Evolutionary conservation across 2,797 vertebrate genomes (phyloP).

Genomic region (Pangasius larnaudii): DNA sequence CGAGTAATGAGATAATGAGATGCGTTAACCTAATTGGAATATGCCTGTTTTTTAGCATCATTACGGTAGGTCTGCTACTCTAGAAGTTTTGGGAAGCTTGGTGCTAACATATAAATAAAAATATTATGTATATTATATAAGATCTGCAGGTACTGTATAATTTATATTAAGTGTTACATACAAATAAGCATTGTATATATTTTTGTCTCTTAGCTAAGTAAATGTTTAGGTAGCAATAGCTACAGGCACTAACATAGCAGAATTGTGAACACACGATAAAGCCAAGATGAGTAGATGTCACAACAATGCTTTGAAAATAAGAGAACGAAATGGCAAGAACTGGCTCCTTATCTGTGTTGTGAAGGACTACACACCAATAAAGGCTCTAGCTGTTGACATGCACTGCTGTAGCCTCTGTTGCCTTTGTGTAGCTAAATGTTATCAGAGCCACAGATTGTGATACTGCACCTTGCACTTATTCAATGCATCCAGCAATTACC

Average conservation of each 20-base stretch:
- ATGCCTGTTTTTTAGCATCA: neutral
- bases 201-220: neutral
- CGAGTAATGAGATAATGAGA: neutral
- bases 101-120: no score
- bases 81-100: neutral
- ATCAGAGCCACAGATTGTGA: constrained; percentile 46
- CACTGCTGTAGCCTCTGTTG: constrained; percentile 29
- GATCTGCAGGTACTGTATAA: neutral
- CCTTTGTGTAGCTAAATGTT: constrained; percentile 58
- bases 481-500: constrained; percentile 39
- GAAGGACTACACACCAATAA: constrained; percentile 46
- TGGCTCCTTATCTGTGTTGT: constrained; percentile 41
- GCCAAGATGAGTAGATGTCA: constrained; percentile 22
- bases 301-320: constrained; percentile 23
- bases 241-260: neutral
- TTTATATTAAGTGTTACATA: neutral
- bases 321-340: constrained; percentile 33
- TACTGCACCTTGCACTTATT: constrained; percentile 40
- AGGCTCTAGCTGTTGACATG: neutral
- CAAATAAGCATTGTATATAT: neutral
- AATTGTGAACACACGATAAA: constrained; percentile 15
- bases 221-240: constrained; percentile 19
- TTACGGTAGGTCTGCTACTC: neutral
- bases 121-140: neutral
- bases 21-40: neutral